Conservation (phyloP, 2,797 vertebrate species). For the Danio jaintianensis region DNA sequence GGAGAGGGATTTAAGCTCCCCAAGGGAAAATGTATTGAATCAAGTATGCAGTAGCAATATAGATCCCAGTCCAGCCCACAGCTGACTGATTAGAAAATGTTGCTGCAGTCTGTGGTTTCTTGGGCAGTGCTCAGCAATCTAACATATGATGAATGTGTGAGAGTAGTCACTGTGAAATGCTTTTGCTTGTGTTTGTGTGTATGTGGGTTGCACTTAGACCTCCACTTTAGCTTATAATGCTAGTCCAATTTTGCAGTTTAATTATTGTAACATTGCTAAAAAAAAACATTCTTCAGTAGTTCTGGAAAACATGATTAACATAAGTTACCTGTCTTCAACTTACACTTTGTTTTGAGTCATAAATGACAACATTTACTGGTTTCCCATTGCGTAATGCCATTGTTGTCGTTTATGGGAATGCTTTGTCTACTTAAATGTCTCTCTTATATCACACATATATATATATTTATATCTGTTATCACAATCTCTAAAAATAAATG, state of each 20-base stretch:
- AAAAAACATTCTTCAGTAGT: not conserved
- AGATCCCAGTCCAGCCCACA: not conserved
- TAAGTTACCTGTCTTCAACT: not conserved
- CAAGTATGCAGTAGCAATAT: not conserved
- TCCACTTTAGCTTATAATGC: not conserved
- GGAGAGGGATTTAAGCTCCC: conserved; percentile 26
- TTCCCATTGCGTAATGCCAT: not conserved
- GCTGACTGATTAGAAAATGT: conserved; percentile 17
- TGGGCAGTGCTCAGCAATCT: not conserved
- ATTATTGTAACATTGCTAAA: not conserved
- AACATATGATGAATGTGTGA: conserved; percentile 11
- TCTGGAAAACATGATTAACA: too few species aligned
- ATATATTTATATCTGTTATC: not conserved
- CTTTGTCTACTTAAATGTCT: not conserved
- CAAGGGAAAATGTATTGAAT: not conserved
- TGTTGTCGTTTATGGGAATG: not conserved
- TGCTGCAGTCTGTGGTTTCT: conserved; percentile 17
- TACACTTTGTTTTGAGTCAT: not conserved
- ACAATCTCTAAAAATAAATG: not conserved
- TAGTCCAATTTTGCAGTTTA: not conserved
- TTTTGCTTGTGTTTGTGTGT: not conserved
- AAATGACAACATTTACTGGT: not conserved
- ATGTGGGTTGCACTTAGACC: not conserved
- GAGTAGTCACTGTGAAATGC: conserved; percentile 2
- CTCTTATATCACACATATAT: not conserved